Evolutionary conservation across 2,113 vertebrate genomes (phyloP).

Genomic region (Stegastes partitus): DNA sequence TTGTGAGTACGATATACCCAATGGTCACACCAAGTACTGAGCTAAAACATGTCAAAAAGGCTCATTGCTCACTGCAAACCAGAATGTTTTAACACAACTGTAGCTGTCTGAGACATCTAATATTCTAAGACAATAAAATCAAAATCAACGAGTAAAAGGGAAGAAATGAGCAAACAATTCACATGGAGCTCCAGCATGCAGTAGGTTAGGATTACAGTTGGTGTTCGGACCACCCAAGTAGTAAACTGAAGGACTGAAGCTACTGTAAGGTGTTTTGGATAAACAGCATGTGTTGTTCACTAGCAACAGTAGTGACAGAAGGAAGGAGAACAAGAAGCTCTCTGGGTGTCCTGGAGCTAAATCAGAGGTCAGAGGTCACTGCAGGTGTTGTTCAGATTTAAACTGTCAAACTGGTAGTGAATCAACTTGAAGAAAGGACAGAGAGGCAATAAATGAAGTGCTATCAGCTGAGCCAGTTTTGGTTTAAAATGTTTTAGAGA

Average conservation of each 20-base stretch:
- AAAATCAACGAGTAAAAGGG: background rate
- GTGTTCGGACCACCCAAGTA: constrained; percentile 51
- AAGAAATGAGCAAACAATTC: background rate
- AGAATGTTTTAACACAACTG: background rate
- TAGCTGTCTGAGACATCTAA: background rate
- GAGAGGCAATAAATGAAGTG: too few species aligned
- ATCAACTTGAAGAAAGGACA: background rate
- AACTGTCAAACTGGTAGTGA: constrained; percentile 23
- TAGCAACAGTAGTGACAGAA: constrained; percentile 15
- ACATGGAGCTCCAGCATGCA: background rate
- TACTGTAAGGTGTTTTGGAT: constrained; percentile 38
- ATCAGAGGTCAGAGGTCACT: constrained; percentile 43
- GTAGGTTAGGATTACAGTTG: background rate
- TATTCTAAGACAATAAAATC: background rate
- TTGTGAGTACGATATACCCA: background rate
- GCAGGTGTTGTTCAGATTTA: constrained; percentile 51
- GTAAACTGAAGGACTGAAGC: background rate
- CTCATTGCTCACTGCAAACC: background rate
- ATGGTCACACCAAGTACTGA: background rate
- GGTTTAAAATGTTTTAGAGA: background rate
- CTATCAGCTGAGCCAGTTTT: background rate
- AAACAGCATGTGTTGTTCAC: constrained; percentile 53
- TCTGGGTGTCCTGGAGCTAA: constrained; percentile 57
- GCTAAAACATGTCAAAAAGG: background rate
- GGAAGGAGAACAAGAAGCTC: constrained; percentile 41